Conservation (phyloP, 2,113 vertebrate genomes). For the Beaufortia kweichowensis region DNA sequence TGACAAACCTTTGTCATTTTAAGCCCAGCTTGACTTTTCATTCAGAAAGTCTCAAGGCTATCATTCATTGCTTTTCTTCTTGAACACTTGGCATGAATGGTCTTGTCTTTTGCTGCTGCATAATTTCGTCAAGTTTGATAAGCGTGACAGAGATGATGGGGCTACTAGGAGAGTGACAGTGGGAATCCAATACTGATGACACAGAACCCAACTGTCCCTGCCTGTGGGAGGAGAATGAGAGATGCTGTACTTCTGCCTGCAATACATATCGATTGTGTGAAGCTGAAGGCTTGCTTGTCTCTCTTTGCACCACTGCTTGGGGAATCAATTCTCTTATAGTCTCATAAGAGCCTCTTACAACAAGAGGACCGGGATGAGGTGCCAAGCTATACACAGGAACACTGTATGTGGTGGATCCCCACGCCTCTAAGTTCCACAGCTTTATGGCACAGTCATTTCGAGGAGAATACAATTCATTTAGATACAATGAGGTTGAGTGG, state of each 20-base stretch:
- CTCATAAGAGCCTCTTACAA: slow-evolving; percentile 40
- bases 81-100: not conserved
- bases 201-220: not conserved
- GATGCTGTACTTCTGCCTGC: slow-evolving; percentile 42
- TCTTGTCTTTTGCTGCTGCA: not conserved
- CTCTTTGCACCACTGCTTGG: slow-evolving; percentile 46
- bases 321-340: slow-evolving; percentile 46
- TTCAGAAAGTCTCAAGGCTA: too few species aligned
- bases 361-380: slow-evolving; percentile 20
- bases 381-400: slow-evolving; percentile 23
- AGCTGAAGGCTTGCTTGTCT: slow-evolving; percentile 38
- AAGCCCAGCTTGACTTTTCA: not conserved
- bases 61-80: not conserved
- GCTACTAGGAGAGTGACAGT: slow-evolving; percentile 8
- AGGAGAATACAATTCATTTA: not conserved
- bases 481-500: not conserved
- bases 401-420: slow-evolving; percentile 14
- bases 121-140: slow-evolving; percentile 5
- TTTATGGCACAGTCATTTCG: not conserved
- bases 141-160: slow-evolving; percentile 5
- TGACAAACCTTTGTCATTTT: not conserved
- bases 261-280: slow-evolving; percentile 40
- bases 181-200: slow-evolving; percentile 15
- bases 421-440: not conserved
- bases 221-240: slow-evolving; percentile 10